A percentile compares a stretch with the other conserved stretches of the same genome.
Conservation (phyloP, 1,140 invertebrate species). For the Cherax quadricarinatus region DNA sequence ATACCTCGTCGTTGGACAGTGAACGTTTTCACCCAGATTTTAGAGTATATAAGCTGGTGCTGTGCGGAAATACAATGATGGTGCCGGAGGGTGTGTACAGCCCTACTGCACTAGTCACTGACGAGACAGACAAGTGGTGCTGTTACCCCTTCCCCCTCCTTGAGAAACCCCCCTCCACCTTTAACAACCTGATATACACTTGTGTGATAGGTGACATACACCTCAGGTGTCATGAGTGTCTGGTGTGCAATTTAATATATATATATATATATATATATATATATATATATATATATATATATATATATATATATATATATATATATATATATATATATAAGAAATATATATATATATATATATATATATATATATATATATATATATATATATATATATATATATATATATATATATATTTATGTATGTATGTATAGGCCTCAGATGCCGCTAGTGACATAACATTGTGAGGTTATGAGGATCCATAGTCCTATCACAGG, state of each 20-base stretch:
- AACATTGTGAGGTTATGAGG: too few relatives aligned
- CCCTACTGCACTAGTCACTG: conserved; percentile 21
- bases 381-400: too few relatives aligned
- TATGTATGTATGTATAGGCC: too few relatives aligned
- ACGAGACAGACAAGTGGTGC: neutral
- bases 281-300: neutral
- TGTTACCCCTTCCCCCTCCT: neutral
- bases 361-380: too few relatives aligned
- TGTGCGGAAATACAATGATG: neutral
- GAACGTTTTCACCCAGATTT: neutral
- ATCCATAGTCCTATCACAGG: too few relatives aligned
- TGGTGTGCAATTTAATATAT: neutral
- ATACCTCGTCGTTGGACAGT: neutral
- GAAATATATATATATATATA: too few relatives aligned
- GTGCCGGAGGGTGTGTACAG: neutral
- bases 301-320: neutral
- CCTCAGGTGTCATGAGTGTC: neutral
- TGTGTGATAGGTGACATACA: conserved; percentile 20
- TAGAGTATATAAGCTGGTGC: neutral
- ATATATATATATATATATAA: too few relatives aligned
- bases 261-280: neutral
- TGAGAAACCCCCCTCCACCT: neutral
- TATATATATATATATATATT: too few relatives aligned
- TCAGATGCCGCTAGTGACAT: too few relatives aligned
- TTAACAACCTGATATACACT: neutral